Evolutionary conservation across 2,888 invertebrate genomes (phyloP), one percentile per base, ranked within the genome.

Genomic region (Spilosoma lubricipeda): DNA sequence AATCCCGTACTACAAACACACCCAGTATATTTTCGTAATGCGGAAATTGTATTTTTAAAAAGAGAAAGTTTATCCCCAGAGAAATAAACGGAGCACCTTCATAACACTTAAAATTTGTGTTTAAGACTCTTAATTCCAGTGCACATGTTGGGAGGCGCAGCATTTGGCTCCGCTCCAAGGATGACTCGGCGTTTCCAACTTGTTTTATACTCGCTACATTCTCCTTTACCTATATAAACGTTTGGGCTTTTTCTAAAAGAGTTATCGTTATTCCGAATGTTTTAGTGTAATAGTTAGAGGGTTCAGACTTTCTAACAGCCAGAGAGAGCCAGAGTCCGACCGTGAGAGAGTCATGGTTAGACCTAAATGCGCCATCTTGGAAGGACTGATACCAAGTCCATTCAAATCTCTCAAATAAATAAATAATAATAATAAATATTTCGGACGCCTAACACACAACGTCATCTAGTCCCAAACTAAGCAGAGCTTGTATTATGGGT

Each of bases 121-220:
- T 48, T 33, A 39, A 71, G 56, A 13, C 45, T 56, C 71, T 72
- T 67, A 72, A 59, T 56, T 67, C 23, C 23, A 56, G 56, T 67
- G 56, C 71, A 72, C 71, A 67, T 72, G 66, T 67, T 67, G 27
- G 56, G 13, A 27, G 39, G 45, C 48, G n/a, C 71, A 30, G 27
- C 13, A 42, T 39, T 72, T 72, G 71, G 71, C 71, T 27, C 8
- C 56, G 2, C 52, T 39, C 71, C 71, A 72, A 30, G 56, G 27
- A 13, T 56, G 33, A 39, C 52, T 59, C 23, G 33, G 11, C 39
- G 42, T 45, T 42, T 30, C 30, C 30, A 20, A n/a, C 45, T 8
- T 42, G 42, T 42, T 42, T 30, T 23, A 48, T 56, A 56, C 52
- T 23, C n/a, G 52, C n/a, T 30, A 45, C 45, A 45, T 15, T 33